A percentile compares a stretch with the other conserved stretches of the same genome.
Evolutionary conservation across 1,140 invertebrate genomes (phyloP).

Genomic region (Varroa destructor): DNA sequence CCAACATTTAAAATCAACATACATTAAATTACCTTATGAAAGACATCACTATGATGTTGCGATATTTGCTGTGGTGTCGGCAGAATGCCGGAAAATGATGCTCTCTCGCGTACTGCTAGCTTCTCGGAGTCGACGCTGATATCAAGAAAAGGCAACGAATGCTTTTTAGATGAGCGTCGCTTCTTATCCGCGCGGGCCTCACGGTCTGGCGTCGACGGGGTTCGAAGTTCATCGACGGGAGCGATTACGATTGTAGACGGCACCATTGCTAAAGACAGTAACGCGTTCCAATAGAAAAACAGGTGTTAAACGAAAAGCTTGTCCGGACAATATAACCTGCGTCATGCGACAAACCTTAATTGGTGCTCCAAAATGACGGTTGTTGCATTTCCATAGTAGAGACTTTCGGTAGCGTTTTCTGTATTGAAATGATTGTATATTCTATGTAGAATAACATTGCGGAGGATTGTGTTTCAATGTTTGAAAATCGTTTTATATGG

Average conservation of each 20-base stretch:
- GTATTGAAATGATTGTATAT: too few relatives aligned
- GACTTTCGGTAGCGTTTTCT: too few relatives aligned
- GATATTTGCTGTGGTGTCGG: conserved; percentile 48
- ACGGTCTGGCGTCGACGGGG: conserved; percentile 2
- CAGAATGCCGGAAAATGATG: conserved; percentile 22
- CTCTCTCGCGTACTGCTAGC: conserved; percentile 6
- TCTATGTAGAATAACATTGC: too few relatives aligned
- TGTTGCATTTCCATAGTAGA: too few relatives aligned
- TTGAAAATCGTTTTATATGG: too few relatives aligned
- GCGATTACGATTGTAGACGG: conserved; percentile 30
- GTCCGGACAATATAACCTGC: too few relatives aligned
- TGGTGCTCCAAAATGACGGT: too few relatives aligned
- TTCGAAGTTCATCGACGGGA: conserved; percentile 30
- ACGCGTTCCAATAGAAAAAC: background rate
- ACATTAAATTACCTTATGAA: conserved; percentile 51
- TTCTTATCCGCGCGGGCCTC: conserved; percentile 1
- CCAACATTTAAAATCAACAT: too few relatives aligned
- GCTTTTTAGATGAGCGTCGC: conserved; percentile 20
- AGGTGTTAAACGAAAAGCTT: too few relatives aligned
- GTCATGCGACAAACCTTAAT: too few relatives aligned
- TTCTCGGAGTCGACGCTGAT: conserved; percentile 19
- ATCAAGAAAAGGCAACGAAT: conserved; percentile 25
- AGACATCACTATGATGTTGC: conserved; percentile 49
- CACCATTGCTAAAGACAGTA: conserved; percentile 24
- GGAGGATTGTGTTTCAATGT: too few relatives aligned